Conservation (phyloP, 2,113 vertebrate genomes). For the Corynorhinus townsendii region DNA sequence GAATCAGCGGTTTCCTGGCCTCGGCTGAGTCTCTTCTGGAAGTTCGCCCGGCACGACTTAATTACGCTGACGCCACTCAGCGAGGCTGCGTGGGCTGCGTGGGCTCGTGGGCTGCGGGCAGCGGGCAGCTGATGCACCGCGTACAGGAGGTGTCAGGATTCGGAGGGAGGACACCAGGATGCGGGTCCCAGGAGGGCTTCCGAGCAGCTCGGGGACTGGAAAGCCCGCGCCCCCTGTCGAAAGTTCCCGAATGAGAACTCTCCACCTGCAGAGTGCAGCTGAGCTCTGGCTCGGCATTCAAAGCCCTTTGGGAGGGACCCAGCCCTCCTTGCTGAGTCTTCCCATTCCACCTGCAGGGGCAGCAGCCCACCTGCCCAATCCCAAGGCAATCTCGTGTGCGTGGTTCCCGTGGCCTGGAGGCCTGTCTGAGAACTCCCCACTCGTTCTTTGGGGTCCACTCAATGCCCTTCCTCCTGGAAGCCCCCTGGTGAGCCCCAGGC, state of each 20-base stretch:
- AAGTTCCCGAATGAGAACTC: neutral
- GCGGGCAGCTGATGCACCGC: neutral
- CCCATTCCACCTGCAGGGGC: neutral
- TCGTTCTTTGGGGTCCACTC: neutral
- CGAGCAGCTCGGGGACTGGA: neutral
- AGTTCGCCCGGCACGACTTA: constrained; percentile 40
- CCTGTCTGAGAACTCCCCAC: neutral
- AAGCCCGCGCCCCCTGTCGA: neutral
- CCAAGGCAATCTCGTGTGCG: rapidly evolving
- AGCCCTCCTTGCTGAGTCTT: neutral
- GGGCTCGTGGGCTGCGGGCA: too few species aligned
- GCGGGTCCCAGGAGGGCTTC: neutral
- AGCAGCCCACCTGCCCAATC: rapidly evolving
- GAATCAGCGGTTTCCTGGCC: constrained; percentile 33
- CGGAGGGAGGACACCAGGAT: neutral
- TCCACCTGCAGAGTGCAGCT: neutral
- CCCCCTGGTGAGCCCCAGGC: too few species aligned
- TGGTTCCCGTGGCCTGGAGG: neutral
- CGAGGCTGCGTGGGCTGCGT: neutral
- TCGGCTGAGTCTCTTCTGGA: neutral
- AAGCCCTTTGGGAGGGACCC: neutral
- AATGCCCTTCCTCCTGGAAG: neutral
- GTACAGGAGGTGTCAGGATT: neutral
- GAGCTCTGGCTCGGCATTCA: too few species aligned
- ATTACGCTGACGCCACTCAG: constrained; percentile 44